Conservation (phyloP, 92 coral and sea anemone species). For the Meandrina meandrites region DNA sequence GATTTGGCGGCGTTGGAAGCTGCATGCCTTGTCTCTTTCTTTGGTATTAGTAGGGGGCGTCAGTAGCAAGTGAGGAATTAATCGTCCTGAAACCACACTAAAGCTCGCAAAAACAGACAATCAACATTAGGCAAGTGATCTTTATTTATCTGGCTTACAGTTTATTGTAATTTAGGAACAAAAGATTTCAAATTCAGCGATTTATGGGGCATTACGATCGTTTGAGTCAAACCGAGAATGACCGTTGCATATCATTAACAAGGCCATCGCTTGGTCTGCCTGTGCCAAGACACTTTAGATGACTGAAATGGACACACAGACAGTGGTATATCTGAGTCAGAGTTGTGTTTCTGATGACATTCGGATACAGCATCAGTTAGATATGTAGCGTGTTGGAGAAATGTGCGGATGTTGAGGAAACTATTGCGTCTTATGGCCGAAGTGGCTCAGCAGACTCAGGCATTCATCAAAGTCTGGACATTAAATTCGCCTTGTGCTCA, state of each 20-base stretch:
- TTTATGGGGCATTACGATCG: no score
- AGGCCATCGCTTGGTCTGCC: no score
- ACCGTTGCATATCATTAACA: no score
- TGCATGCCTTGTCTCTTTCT: no score
- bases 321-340: conserved; percentile 31
- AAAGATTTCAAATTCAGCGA: no score
- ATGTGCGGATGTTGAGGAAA: no score
- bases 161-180: no score
- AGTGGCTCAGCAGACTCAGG: conserved; percentile 87
- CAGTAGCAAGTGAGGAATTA: no score
- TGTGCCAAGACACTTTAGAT: conserved; percentile 23
- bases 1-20: no score
- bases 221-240: no score
- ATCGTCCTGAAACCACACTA: no score
- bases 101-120: conserved; percentile 17
- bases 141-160: conserved; percentile 33
- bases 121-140: conserved; percentile 31
- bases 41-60: no score
- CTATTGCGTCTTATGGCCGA: conserved; percentile 72
- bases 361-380: conserved; percentile 45
- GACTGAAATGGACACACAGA: conserved; percentile 19
- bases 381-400: background rate
- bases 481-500: conserved; percentile 45
- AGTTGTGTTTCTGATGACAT: conserved; percentile 64
- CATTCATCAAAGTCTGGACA: conserved; percentile 65